phyloP scores from a whole-genome alignment of 2,888 invertebrate species.

The Ochlodes sylvanus region DNA sequence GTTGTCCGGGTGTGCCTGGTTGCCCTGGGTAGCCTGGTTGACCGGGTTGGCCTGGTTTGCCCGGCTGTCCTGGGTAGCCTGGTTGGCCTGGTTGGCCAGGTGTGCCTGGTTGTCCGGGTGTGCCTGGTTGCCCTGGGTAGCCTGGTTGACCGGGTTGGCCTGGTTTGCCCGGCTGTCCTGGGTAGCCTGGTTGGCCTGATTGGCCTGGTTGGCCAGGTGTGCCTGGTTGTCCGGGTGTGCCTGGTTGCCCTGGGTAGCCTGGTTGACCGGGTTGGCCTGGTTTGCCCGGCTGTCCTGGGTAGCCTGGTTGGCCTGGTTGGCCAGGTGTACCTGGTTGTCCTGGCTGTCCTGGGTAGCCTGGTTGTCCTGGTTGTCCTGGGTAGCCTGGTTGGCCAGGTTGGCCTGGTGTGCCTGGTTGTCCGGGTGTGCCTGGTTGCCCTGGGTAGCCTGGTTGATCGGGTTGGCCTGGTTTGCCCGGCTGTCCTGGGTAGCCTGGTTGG shows the following conservation, averaged over 20 bases:
- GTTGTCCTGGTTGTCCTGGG: conserved; percentile 63
- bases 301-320: conserved; percentile 45
- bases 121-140: conserved; percentile 44
- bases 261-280: conserved; percentile 48
- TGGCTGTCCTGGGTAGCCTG: conserved; percentile 50
- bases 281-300: conserved; percentile 44
- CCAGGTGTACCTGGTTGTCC: conserved; percentile 49
- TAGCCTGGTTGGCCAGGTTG: conserved; percentile 51
- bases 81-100: conserved; percentile 48
- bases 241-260: conserved; percentile 59
- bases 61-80: conserved; percentile 47
- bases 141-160: conserved; percentile 42
- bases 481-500: conserved; percentile 64
- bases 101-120: conserved; percentile 46
- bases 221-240: conserved; percentile 47
- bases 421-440: conserved; percentile 53
- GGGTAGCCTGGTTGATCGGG: conserved; percentile 45
- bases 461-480: conserved; percentile 62
- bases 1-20: conserved; percentile 51
- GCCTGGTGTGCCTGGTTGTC: conserved; percentile 45
- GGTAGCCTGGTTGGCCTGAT: conserved; percentile 46
- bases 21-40: conserved; percentile 47
- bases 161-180: conserved; percentile 44
- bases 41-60: conserved; percentile 46
- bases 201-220: conserved; percentile 59